Evolutionary conservation across 2,888 invertebrate genomes (phyloP), one percentile per base, ranked within the genome.

Genomic region (Anorthoa munda): DNA sequence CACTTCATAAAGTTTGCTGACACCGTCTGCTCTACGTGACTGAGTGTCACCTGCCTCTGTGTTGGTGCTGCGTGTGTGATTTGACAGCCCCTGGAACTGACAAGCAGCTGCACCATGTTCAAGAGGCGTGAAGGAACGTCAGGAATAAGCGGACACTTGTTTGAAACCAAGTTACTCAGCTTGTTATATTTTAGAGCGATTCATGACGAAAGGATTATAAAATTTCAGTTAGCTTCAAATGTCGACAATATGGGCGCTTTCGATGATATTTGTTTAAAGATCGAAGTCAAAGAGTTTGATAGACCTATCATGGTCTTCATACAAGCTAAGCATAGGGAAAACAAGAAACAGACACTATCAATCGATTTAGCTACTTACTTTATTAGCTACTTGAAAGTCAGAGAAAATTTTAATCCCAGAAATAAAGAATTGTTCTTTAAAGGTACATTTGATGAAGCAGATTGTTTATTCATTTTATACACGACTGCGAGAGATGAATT

Each of bases 271-370:
- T 65, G 64, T 21, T 65, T 65, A 9, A 31, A 26, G 17, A 39
- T 21, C 2, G 53, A 53, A 53, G 18, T 65, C 2, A 9, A 31
- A 9, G 51, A 17, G 2, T 21, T 15, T n/a, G 21, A 53, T 18
- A 65, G 21, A 39, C 39, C 50, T 18, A 4, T 65, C 51, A 4
- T 23, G 4, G 21, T 53, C 15, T 65, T 65, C 11, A 65, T 65
- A 21, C 64, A 65, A 51, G 64, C 64, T 18, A 65, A 65, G 11
- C 64, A 65, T 7, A 51, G 11, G 4, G 64, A 65, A 21, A 61
- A 61, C 48, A 45, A 61, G 12, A 61, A 61, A 4, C 61, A 59
- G 5, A 39, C 18, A 39, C 12, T 59, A 2, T 39, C 31, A 51
- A n/a, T 39, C 1, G 53, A 65, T 53, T 53, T 65, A 15, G 31